phyloP scores from a whole-genome alignment of 2,113 vertebrate species.

The Edolisoma coerulescens region DNA sequence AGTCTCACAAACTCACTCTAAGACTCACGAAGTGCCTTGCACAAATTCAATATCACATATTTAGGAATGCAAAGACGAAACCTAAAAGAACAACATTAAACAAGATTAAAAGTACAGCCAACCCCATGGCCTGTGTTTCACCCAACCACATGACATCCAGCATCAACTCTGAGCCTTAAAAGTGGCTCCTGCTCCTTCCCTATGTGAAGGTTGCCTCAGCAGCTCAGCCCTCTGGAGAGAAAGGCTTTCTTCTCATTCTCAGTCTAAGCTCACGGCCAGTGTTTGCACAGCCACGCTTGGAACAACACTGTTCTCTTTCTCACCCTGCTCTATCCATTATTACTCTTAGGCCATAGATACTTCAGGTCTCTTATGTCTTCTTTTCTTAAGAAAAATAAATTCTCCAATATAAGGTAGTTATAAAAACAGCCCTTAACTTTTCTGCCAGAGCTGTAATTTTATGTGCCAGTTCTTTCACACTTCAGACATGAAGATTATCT shows the following conservation, averaged over 20 bases:
- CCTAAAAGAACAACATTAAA: neutral
- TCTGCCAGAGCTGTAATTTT: neutral
- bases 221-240: neutral
- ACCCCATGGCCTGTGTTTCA: neutral
- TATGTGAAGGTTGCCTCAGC: neutral
- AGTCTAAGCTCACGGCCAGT: neutral
- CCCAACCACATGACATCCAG: neutral
- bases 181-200: neutral
- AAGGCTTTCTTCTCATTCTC: neutral
- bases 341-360: neutral
- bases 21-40: neutral
- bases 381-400: neutral
- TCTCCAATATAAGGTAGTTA: neutral
- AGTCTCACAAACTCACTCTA: neutral
- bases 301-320: neutral
- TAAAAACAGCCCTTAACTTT: neutral
- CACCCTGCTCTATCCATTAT: neutral
- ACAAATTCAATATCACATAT: rapidly evolving
- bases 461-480: neutral
- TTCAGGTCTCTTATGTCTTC: neutral
- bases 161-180: neutral
- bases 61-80: neutral
- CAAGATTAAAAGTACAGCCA: neutral
- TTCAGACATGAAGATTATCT: neutral
- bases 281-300: neutral